These are phyloP conservation scores for Plusia festucae DNA, from an alignment of 2,888 invertebrate species.

Conservation along the genomic window DNA sequence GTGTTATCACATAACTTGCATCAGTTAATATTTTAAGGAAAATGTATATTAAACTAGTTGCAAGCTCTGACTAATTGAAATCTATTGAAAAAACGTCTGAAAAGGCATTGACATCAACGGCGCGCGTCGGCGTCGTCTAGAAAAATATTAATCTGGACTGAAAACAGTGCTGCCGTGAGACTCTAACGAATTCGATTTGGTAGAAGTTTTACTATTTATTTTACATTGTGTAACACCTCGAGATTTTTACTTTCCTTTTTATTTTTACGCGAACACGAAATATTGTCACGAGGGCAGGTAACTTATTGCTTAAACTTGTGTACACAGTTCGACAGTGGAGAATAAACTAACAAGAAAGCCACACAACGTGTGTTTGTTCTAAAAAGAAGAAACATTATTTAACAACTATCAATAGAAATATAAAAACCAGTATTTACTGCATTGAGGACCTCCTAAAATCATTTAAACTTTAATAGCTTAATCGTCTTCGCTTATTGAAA, in stretches of 20 bases:
- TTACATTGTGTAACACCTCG: background rate
- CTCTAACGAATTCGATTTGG: slow-evolving; percentile 4
- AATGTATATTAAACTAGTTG: too few relatives aligned
- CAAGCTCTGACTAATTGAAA: too few relatives aligned
- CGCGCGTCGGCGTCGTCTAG: too few relatives aligned
- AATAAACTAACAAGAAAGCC: background rate
- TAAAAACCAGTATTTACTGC: background rate
- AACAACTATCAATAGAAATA: background rate
- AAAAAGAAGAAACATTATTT: background rate
- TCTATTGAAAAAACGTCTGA: background rate
- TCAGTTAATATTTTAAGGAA: too few relatives aligned
- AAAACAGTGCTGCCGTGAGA: slow-evolving; percentile 4
- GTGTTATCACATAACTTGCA: too few relatives aligned
- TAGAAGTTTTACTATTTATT: background rate
- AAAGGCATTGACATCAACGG: background rate
- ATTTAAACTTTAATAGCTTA: background rate
- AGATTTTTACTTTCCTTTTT: background rate
- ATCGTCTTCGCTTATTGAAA: background rate
- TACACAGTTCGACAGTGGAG: slow-evolving; percentile 1
- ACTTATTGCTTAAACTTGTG: background rate
- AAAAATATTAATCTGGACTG: background rate
- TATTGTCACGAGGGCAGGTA: slow-evolving; percentile 4
- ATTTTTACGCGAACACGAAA: slow-evolving; percentile 1
- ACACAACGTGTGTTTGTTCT: background rate
- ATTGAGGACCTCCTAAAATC: background rate